Conservation (phyloP, 2,113 vertebrate genomes). For the Passer montanus region DNA sequence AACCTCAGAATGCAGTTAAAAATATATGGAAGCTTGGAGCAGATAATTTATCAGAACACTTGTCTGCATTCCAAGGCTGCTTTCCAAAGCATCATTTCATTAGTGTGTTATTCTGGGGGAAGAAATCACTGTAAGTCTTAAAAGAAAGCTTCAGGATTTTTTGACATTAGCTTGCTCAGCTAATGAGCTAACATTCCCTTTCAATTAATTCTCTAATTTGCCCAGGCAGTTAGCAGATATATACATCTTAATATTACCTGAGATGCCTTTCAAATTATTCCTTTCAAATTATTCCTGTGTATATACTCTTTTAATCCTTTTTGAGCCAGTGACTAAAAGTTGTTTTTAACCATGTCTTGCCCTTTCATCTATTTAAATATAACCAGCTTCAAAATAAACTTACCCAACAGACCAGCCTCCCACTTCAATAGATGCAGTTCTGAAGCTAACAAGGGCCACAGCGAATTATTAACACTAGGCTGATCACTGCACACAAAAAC, state of each 20-base stretch:
- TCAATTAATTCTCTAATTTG: slow-evolving; percentile 52
- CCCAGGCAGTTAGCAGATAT: background rate
- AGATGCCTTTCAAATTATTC: slow-evolving; percentile 20
- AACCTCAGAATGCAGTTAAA: background rate
- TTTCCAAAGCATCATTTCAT: slow-evolving; percentile 15
- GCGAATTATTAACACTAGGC: background rate
- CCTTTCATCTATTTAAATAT: slow-evolving; percentile 8
- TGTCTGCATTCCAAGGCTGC: background rate
- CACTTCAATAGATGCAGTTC: background rate
- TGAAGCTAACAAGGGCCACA: background rate
- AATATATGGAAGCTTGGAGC: background rate
- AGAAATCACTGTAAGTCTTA: background rate
- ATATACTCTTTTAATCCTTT: background rate
- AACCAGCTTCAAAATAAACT: background rate
- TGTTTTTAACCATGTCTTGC: slow-evolving; percentile 12
- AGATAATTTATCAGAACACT: background rate
- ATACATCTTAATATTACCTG: slow-evolving; percentile 13
- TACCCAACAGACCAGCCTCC: background rate
- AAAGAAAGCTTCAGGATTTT: background rate
- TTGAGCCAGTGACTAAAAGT: background rate
- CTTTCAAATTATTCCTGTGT: slow-evolving; percentile 3
- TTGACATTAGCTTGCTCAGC: background rate
- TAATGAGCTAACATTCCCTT: slow-evolving; percentile 37
- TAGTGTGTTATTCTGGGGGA: background rate
- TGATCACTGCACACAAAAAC: background rate